Evolutionary conservation across 2,113 vertebrate species (phyloP).

Genomic region (Seriola quinqueradiata): DNA sequence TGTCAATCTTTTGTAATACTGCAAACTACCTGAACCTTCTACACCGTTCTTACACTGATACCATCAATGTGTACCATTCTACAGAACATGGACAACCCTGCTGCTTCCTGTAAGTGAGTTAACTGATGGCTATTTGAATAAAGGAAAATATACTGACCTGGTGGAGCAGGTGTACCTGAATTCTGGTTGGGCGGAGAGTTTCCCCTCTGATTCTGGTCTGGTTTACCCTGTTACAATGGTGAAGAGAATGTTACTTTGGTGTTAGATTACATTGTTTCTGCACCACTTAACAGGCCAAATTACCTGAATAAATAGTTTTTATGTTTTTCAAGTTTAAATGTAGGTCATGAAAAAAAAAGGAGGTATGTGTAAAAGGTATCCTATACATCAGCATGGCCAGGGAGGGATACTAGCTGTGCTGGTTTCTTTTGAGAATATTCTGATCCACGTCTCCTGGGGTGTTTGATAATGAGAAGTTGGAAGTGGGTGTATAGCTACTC

Average conservation of each 20-base stretch:
- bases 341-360: not conserved
- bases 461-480: not conserved
- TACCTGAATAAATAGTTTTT: not conserved
- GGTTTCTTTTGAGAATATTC: not conserved
- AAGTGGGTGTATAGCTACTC: conserved; percentile 55
- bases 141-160: conserved; percentile 84
- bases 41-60: not conserved
- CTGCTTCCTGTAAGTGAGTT: not conserved
- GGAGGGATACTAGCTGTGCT: not conserved
- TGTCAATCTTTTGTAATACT: not conserved
- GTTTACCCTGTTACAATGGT: conserved; percentile 85
- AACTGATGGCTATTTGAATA: conserved; percentile 1
- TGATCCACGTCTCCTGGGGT: not conserved
- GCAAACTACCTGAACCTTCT: not conserved
- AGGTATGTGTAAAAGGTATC: not conserved
- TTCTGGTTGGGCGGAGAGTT: conserved; percentile 91
- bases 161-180: conserved; percentile 90
- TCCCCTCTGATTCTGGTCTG: conserved; percentile 92
- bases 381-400: no score
- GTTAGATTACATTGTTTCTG: no score
- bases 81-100: not conserved
- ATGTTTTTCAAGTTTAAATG: no score
- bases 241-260: not conserved
- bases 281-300: not conserved
- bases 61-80: not conserved